Evolutionary conservation across 35 echinoderm and acorn worm species (phyloP).

Genomic region (Apostichopus japonicus): DNA sequence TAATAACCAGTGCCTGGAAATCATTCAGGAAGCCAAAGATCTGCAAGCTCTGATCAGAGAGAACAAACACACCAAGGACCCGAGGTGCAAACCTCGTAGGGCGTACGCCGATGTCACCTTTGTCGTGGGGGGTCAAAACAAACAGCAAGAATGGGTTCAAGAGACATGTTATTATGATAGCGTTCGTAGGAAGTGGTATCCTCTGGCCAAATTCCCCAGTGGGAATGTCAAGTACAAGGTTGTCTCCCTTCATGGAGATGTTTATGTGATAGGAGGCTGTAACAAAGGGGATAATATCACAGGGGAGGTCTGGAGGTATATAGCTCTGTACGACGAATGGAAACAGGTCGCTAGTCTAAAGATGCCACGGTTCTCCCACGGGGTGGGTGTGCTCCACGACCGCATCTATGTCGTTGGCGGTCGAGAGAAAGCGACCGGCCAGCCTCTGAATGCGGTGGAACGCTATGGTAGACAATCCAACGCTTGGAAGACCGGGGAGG

Average conservation of each 20-base stretch:
- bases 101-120: slow-evolving; percentile 92
- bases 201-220: slow-evolving; percentile 73
- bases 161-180: slow-evolving; percentile 92
- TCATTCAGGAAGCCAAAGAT: slow-evolving; percentile 79
- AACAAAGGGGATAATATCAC: slow-evolving; percentile 63
- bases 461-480: slow-evolving; percentile 74
- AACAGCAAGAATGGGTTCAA: slow-evolving; percentile 86
- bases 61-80: slow-evolving; percentile 72
- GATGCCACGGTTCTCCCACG: slow-evolving; percentile 76
- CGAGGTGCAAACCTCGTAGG: slow-evolving; percentile 72
- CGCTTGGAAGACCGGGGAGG: slow-evolving; percentile 86
- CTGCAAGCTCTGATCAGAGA: slow-evolving; percentile 84
- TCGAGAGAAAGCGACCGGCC: slow-evolving; percentile 50
- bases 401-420: slow-evolving; percentile 93
- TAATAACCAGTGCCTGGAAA: slow-evolving; percentile 68
- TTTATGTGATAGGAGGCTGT: slow-evolving; percentile 89
- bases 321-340: slow-evolving; percentile 90
- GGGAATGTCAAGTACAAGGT: slow-evolving; percentile 83
- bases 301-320: slow-evolving; percentile 90
- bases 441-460: slow-evolving; percentile 82
- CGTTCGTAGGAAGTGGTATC: slow-evolving; percentile 86
- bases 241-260: slow-evolving; percentile 77
- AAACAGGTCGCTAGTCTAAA: slow-evolving; percentile 59
- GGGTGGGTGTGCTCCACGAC: slow-evolving; percentile 83
- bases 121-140: slow-evolving; percentile 83